Evolutionary conservation across 2,888 invertebrate species (phyloP).

Genomic region (Temnothorax ravouxi): DNA sequence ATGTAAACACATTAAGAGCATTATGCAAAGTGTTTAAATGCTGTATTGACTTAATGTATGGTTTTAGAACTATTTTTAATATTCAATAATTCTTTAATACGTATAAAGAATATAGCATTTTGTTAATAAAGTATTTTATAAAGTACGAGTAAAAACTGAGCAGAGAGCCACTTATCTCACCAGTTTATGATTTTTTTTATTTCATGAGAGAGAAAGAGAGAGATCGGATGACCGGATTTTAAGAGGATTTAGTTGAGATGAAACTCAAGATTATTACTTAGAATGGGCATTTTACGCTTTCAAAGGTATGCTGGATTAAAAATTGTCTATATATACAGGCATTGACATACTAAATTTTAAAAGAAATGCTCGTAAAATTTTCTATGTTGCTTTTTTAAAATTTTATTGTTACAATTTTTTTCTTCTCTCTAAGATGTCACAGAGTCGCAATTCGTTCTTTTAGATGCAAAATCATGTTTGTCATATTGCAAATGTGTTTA

Average conservation of each 20-base stretch:
- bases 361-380: background rate
- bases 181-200: slow-evolving; percentile 16
- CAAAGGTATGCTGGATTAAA: slow-evolving; percentile 21
- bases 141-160: background rate
- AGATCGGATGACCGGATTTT: slow-evolving; percentile 37
- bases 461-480: slow-evolving; percentile 16
- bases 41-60: background rate
- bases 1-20: background rate
- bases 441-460: slow-evolving; percentile 18
- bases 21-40: background rate
- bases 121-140: background rate
- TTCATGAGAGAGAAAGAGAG: background rate
- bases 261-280: slow-evolving; percentile 68
- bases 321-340: background rate
- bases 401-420: background rate
- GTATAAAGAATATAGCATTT: background rate
- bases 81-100: background rate
- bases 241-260: slow-evolving; percentile 59
- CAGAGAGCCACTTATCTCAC: background rate
- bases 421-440: background rate
- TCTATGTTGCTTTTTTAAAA: background rate
- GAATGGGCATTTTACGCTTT: slow-evolving; percentile 53
- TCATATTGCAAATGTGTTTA: slow-evolving; percentile 10
- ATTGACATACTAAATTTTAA: background rate
- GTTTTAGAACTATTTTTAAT: background rate